Percentiles rank a stretch among this genome's conserved stretches.
phyloP scores from a whole-genome alignment of 35 echinoderm and acorn worm species.

The Amphiura filiformis region DNA sequence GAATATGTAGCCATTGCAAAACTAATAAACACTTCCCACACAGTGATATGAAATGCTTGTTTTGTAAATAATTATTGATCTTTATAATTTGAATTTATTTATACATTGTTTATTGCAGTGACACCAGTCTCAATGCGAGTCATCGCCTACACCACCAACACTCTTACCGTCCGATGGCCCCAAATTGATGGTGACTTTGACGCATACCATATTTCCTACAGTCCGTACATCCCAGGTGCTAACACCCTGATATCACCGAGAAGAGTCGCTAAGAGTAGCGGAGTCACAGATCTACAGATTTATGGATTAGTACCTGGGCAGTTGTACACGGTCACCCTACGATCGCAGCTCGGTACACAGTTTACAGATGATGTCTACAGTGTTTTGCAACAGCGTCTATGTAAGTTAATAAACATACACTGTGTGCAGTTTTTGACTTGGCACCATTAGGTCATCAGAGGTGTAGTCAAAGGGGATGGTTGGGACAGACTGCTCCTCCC shows the following conservation, averaged over 20 bases:
- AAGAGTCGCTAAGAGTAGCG: background rate
- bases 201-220: slow-evolving; percentile 49
- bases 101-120: slow-evolving; percentile 2
- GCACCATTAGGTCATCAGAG: too few species aligned
- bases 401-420: too few species aligned
- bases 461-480: too few species aligned
- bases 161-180: background rate
- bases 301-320: slow-evolving; percentile 17
- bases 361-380: slow-evolving; percentile 6
- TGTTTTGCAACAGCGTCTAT: background rate
- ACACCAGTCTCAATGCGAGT: slow-evolving; percentile 17
- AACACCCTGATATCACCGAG: background rate
- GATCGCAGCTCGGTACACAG: background rate
- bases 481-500: too few species aligned
- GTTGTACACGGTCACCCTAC: slow-evolving; percentile 18
- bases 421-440: too few species aligned
- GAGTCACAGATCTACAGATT: background rate
- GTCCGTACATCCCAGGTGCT: slow-evolving; percentile 1
- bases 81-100: too few species aligned
- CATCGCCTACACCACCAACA: background rate
- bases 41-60: too few species aligned
- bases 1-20: too few species aligned
- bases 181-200: background rate
- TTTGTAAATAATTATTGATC: too few species aligned
- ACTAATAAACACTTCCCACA: too few species aligned